Evolutionary conservation across 2,797 vertebrate species (phyloP), one percentile per base, ranked within the genome.

Genomic region (Malurus splendens): DNA sequence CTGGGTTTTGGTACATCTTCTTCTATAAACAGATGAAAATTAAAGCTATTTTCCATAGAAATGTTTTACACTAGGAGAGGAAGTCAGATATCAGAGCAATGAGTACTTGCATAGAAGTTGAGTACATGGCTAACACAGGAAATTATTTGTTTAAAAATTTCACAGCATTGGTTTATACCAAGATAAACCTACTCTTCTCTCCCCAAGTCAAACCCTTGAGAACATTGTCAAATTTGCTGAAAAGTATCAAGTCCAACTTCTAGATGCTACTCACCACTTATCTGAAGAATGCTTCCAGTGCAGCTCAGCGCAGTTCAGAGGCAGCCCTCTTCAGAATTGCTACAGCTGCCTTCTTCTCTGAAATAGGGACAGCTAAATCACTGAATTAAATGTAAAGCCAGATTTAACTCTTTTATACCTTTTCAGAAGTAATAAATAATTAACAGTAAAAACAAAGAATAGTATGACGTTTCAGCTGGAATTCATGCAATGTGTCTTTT

Each of bases 331-430:
- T 66, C 65, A 52, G 72, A 74, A 50, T 10, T 57, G 19, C 36
- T 71, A 8, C 25, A 55, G 41, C 52, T 79, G 41, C 24, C 15
- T 39, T 56, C 72, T 76, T 57, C 82, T 56, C 91, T 93, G 75
- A 70, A 87, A 79, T 0, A 66, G 17, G 11, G 36, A 66, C n/a
- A 65, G 17, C 51, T 62, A 81, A 73, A 82, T 36, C 7, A 50
- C 0, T 59, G 62, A 72, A 36, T 52, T 56, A 68, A 64, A 52
- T 32, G 48, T 68, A 89, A 84, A 76, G 64, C 19, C 71, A 70
- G 59, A 45, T 66, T 83, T 83, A 92, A 75, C 56, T 75, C 80
- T 89, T 94, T 92, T 94, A 92, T 95, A 94, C 32, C 12, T 70
- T 84, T 84, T 86, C 71, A 64, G 77, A 83, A 81, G 55, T 38